Conservation (phyloP, 2,797 vertebrate genomes). For the Pelodytes ibericus region DNA sequence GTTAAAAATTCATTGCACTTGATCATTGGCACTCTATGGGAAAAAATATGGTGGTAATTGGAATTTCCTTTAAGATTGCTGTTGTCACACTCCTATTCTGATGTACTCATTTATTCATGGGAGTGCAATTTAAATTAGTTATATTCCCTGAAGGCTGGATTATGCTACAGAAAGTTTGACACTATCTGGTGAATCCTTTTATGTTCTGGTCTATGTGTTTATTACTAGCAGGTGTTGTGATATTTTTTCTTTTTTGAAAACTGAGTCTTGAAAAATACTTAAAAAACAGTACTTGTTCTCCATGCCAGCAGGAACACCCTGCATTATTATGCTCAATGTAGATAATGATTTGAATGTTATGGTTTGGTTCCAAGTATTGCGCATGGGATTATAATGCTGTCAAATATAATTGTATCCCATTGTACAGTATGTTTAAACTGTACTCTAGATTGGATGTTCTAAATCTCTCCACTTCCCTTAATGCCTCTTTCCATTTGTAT, state of each 20-base stretch:
- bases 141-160: not conserved
- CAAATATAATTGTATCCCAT: too few relatives aligned
- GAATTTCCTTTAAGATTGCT: slow-evolving; percentile 5
- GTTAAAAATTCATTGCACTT: not conserved
- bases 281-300: too few relatives aligned
- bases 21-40: not conserved
- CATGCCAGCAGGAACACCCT: too few relatives aligned
- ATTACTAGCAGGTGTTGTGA: not conserved
- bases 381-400: too few relatives aligned
- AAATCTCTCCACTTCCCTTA: too few relatives aligned
- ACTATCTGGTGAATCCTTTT: not conserved
- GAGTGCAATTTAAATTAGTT: slow-evolving; percentile 2
- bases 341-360: too few relatives aligned
- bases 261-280: not conserved
- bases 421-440: too few relatives aligned
- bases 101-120: slow-evolving; percentile 14
- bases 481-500: too few relatives aligned
- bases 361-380: too few relatives aligned
- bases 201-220: not conserved
- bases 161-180: slow-evolving; percentile 8
- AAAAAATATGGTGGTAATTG: not conserved
- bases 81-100: slow-evolving; percentile 17
- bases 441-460: too few relatives aligned
- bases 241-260: not conserved
- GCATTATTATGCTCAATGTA: too few relatives aligned